These are phyloP conservation scores for Drosophila kurseongensis DNA, from an alignment of 1,140 invertebrate genomes.

Conservation along the genomic window DNA sequence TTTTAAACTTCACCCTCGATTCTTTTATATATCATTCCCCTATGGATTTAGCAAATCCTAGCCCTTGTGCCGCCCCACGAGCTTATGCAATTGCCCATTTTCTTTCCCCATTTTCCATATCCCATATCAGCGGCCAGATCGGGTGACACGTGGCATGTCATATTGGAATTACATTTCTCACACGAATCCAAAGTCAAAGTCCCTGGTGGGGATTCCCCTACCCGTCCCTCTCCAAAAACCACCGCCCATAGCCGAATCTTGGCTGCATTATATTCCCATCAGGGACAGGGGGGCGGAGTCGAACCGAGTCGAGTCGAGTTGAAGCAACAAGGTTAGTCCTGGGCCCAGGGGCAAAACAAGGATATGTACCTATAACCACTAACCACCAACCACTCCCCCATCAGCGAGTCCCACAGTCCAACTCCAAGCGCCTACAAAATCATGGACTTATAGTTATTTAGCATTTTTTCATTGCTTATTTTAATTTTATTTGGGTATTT, in stretches of 20 bases:
- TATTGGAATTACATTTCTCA: conserved; percentile 54
- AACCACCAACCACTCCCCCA: not conserved
- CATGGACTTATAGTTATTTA: too few species aligned
- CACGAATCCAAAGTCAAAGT: conserved; percentile 48
- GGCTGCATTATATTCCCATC: conserved; percentile 52
- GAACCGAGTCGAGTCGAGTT: conserved; percentile 5
- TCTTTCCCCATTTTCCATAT: conserved; percentile 24
- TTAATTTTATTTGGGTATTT: too few species aligned
- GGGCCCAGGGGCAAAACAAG: conserved; percentile 35
- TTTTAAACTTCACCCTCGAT: not conserved
- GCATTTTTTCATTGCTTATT: too few species aligned
- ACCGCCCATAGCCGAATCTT: conserved; percentile 28
- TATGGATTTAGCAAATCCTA: not conserved
- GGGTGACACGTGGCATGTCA: conserved; percentile 51
- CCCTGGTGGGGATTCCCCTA: conserved; percentile 9
- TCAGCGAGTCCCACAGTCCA: not conserved
- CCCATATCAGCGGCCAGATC: conserved; percentile 33
- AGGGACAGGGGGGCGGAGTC: conserved; percentile 21
- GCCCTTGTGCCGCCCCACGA: not conserved
- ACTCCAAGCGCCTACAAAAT: too few species aligned
- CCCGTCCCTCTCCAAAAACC: not conserved
- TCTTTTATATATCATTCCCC: not conserved
- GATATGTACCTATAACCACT: not conserved
- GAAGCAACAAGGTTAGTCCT: conserved; percentile 46
- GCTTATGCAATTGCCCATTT: conserved; percentile 39